Conservation (phyloP, 2,797 vertebrate genomes). For the Lates japonicus region DNA sequence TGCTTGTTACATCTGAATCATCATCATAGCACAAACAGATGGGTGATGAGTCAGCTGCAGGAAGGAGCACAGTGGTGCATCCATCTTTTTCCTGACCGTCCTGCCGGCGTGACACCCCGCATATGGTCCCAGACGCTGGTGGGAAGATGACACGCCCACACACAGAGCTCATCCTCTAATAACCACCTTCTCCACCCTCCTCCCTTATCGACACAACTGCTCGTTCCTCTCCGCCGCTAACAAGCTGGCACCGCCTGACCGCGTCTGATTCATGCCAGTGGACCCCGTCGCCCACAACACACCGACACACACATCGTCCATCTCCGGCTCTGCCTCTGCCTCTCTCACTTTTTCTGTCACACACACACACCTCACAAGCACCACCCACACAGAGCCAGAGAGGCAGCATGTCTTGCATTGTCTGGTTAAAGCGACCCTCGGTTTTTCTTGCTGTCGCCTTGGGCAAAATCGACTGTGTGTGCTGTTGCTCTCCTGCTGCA, state of each 20-base stretch:
- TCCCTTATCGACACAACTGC: not conserved
- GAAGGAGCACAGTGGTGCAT: slow-evolving; percentile 24
- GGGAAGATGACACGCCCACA: slow-evolving; percentile 32
- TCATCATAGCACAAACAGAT: slow-evolving; percentile 20
- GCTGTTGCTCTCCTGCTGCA: slow-evolving; percentile 1
- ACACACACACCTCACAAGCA: not conserved
- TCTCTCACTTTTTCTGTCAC: not conserved
- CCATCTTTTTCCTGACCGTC: slow-evolving; percentile 12
- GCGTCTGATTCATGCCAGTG: slow-evolving; percentile 25
- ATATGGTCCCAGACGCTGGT: slow-evolving; percentile 37
- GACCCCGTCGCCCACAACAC: slow-evolving; percentile 26
- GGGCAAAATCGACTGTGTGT: slow-evolving; percentile 14
- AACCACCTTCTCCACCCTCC: not conserved
- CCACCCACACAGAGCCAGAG: slow-evolving; percentile 41
- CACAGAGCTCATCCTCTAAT: not conserved
- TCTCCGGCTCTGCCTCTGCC: not conserved
- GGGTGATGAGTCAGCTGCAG: slow-evolving; percentile 45
- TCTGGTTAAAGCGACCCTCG: slow-evolving; percentile 35
- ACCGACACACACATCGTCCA: not conserved
- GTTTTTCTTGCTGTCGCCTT: slow-evolving; percentile 20
- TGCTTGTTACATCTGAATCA: slow-evolving; percentile 3
- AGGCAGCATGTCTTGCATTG: slow-evolving; percentile 1
- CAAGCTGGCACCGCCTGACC: slow-evolving; percentile 17
- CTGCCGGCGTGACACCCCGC: slow-evolving; percentile 18
- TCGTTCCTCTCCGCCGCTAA: not conserved